phyloP scores from a whole-genome alignment of 1,140 invertebrate genomes.

The Drosophila kurseongensis region DNA sequence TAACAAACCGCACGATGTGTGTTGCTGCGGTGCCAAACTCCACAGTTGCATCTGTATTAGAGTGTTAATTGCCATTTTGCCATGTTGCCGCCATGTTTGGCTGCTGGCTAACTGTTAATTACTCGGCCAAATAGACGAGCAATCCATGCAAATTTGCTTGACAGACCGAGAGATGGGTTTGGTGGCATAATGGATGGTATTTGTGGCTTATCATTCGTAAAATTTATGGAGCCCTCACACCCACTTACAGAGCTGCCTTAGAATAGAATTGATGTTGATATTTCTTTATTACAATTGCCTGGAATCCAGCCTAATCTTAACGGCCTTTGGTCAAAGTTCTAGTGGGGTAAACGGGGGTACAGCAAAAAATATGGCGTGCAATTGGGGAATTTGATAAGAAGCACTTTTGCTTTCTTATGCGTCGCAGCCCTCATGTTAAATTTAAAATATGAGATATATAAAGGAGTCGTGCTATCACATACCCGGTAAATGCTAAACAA shows the following conservation, averaged over 20 bases:
- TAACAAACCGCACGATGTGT: slow-evolving; percentile 43
- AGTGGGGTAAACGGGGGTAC: neutral
- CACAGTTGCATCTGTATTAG: slow-evolving; percentile 25
- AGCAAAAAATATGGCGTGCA: neutral
- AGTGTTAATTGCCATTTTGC: slow-evolving; percentile 67
- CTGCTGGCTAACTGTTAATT: slow-evolving; percentile 71
- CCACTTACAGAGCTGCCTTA: slow-evolving; percentile 28
- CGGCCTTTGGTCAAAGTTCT: slow-evolving; percentile 70
- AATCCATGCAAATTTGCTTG: slow-evolving; percentile 53
- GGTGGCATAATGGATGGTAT: slow-evolving; percentile 39
- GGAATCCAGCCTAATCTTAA: slow-evolving; percentile 61
- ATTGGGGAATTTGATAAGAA: slow-evolving; percentile 60
- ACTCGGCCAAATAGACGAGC: slow-evolving; percentile 53
- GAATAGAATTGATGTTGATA: slow-evolving; percentile 32
- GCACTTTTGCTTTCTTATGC: slow-evolving; percentile 66
- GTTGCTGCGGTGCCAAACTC: slow-evolving; percentile 19
- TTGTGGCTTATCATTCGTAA: slow-evolving; percentile 27
- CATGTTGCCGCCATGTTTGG: slow-evolving; percentile 59
- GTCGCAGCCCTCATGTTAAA: neutral
- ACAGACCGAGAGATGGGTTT: slow-evolving; percentile 25
- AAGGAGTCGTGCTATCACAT: neutral
- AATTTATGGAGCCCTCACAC: slow-evolving; percentile 36
- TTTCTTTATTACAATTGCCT: slow-evolving; percentile 59
- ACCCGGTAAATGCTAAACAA: neutral
- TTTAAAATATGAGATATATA: neutral